Evolutionary conservation across 92 coral and sea anemone species (phyloP), one percentile per base, ranked within the genome.

Genomic region (Zoanthus gigantus): DNA sequence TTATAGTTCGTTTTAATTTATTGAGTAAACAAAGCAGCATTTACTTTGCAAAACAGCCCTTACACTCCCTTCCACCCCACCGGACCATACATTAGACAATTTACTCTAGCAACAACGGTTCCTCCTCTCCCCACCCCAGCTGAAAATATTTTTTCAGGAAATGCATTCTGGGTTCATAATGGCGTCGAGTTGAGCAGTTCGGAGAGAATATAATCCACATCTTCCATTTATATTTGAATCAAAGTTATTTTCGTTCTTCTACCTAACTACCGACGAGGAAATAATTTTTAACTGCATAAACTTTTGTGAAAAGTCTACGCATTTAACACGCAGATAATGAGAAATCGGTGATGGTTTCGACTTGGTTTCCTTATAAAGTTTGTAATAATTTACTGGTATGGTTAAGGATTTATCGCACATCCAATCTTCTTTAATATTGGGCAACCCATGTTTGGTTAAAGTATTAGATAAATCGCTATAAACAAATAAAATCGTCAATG

Each of bases 121-220:
- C 5, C 12, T 11, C 56, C 56, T 50, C 56, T 50, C 56, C 56
- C 56, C 6, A 4, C 56, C 56, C 9, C 9, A 7, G 1, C 12
- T 7, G 12, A 7, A 11, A 50, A 50, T 18, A 61, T 9, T 63
- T 6, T 16, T 63, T 63, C 6, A 17, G 1, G 28, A 8, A 88
- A 72, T 28, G 94, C 79, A 88, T 52, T 76, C 48, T 91, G 94
- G 94, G 89, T 83, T 72, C 72, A 82, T 84, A 91, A 91, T 91
- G 94, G 94, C 94, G 91, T 76, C 87, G 89, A 68, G 90, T 47
- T 72, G 80, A 74, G 79, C 54, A 42, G 88, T 9, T 17, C 28
- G 32, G 69, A 37, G 11, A 8, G 0, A 32, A 3, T 37, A 1
- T 30, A 14, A 47, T 29, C 8, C 2, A 71, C 31, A 17, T 54